Evolutionary conservation across 2,113 vertebrate genomes (phyloP), one percentile per base, ranked within the genome.

Genomic region (Syngnathoides biaculeatus): DNA sequence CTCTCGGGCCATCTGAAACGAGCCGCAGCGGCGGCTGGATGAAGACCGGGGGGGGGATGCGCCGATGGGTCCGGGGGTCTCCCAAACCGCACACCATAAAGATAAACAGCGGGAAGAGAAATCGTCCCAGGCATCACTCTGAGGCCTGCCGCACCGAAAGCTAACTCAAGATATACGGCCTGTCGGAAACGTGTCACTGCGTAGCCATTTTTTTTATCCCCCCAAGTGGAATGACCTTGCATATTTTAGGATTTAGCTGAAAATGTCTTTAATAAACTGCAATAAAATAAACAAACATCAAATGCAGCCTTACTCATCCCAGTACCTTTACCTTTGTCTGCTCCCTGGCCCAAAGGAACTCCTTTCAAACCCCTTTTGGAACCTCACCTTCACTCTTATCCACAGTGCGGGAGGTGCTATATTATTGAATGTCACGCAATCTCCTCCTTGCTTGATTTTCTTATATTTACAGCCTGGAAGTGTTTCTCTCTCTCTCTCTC

Each of bases 81-180:
- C 74, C 82, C 81, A 86, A 86, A 88, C 80, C 76, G 47, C 79
- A 78, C 73, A 84, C 81, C 79, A 80, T 78, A 85, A 83, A 89
- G 82, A 87, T 86, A 88, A 86, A 87, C 81, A 89, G 69, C 9
- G 65, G 47, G 52, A 85, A 82, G 79, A 73, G 84, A 86, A 89
- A 83, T 79, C 88, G 82, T 80, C 75, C 75, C 73, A 88, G 87
- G 89, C 84, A 84, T 90, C 77, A 89, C n/a, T 67, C 75, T 64
- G 50, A 76, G 78, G 61, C 60, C 78, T 77, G 67, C 78, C 12
- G 57, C 78, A 17, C 38, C 71, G 67, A 87, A 79, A 88, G 82
- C 72, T 83, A 86, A 79, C 76, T 83, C 73, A 68, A 68, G 78
- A 78, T 78, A 75, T 74, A 78, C 73, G 69, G 26, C 64, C 60